A percentile compares a stretch with the other conserved stretches of the same genome.
These are phyloP conservation scores for Periphyllus acericola DNA, from an alignment of 2,888 invertebrate species.

Conservation along the genomic window DNA sequence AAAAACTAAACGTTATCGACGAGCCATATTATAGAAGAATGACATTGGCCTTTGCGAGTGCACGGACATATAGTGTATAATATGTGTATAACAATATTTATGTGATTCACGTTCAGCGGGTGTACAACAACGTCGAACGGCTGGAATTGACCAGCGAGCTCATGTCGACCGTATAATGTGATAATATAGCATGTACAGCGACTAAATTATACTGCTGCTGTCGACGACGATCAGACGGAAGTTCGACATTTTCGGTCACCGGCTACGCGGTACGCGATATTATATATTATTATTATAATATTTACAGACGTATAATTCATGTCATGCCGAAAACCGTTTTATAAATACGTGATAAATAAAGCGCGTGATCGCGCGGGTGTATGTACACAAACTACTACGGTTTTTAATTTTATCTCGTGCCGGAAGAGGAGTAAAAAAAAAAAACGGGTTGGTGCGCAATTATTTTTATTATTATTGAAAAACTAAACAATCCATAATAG, in stretches of 20 bases:
- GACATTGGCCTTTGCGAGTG: neutral
- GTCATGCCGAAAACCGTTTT: constrained; percentile 15
- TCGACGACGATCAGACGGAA: constrained; percentile 27
- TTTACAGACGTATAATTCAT: constrained; percentile 14
- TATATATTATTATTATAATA: too few species aligned
- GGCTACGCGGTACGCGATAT: neutral
- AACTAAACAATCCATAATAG: too few species aligned
- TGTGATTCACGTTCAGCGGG: constrained; percentile 41
- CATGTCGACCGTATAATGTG: constrained; percentile 23
- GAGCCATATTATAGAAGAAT: neutral
- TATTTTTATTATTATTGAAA: neutral
- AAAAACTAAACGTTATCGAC: constrained; percentile 27
- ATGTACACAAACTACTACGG: neutral
- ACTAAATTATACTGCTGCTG: neutral
- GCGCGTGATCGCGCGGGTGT: neutral
- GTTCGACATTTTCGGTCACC: constrained; percentile 3
- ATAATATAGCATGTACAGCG: too few species aligned
- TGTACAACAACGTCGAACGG: constrained; percentile 12
- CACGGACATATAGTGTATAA: too few species aligned
- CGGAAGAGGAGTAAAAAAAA: neutral
- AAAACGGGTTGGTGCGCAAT: neutral
- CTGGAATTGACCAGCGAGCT: neutral
- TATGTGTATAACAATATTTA: constrained; percentile 7
- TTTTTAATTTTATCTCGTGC: constrained; percentile 17
- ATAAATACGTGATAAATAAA: constrained; percentile 28